Evolutionary conservation across 1,140 invertebrate species (phyloP), one percentile per base, ranked within the genome.

Genomic region (Zaprionus tsacasi): DNA sequence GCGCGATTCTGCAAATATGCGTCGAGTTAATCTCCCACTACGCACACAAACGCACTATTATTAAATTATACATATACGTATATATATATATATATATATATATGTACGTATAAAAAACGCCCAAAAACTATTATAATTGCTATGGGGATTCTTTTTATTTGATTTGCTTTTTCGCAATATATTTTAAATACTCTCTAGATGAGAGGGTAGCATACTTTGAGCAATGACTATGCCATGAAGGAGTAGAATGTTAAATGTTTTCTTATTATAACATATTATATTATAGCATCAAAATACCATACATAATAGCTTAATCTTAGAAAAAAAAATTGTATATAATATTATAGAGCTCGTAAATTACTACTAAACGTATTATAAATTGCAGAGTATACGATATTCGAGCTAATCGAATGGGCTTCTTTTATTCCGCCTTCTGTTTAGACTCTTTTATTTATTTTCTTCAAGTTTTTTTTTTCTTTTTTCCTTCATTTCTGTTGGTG

Each of bases 1-100:
- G 76, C 72, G 76, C 81, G 80, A 82, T 82, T 83, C 76, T 76
- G 80, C 81, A 83, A 71, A 82, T 76, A 76, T 52, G 65, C 43
- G 56, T 60, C 72, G 64, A 58, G n/a, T 3, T 81, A 81, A 81
- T 77, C 79, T 81, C 43, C 50, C 52, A 57, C 54, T 66, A 43
- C 59, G 40, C 4, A 55, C 33, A 68, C 70, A 66, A 12, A 43
- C 43, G 54, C 10, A 43, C 13, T 6, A n/a, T n/a, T n/a, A n/a
- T n/a, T n/a, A n/a, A n/a, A n/a, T n/a, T n/a, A n/a, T n/a, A 30
- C 2, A 48, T 11, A 33, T 17, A 33, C 15, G 4, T 38, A 21
- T 54, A 25, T 12, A 25, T 27, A n/a, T 6, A 17, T 4, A 17
- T 5, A 21, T 2, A 17, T 30, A 33, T 33, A 33, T n/a, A 17